These are phyloP conservation scores for Peromyscus californicus DNA, from an alignment of 2,113 vertebrate genomes.

Conservation along the genomic window DNA sequence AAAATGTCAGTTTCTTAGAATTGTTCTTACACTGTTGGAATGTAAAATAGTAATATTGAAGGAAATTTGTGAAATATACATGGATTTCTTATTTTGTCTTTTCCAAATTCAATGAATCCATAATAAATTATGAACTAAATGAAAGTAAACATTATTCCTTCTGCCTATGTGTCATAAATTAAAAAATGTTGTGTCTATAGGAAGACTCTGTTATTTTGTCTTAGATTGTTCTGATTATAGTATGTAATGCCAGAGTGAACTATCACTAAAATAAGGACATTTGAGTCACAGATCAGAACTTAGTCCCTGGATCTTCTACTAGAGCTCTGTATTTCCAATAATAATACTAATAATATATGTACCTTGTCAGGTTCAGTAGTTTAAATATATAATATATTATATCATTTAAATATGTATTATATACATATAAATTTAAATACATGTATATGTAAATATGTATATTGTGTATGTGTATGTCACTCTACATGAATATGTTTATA, in stretches of 20 bases:
- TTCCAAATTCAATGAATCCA: background rate
- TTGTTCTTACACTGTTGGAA: background rate
- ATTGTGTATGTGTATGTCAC: background rate
- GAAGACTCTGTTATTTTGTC: background rate
- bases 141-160: too few relatives aligned
- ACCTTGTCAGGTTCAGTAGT: background rate
- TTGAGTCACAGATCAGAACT: background rate
- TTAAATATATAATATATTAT: background rate
- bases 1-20: background rate
- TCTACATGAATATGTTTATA: background rate
- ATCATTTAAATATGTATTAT: background rate
- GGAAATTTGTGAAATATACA: too few relatives aligned
- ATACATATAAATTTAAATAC: background rate
- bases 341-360: background rate
- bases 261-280: background rate
- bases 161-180: background rate
- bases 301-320: background rate
- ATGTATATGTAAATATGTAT: background rate
- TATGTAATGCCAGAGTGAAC: background rate
- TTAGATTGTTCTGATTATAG: background rate
- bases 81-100: background rate
- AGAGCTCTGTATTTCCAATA: background rate
- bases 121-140: background rate
- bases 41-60: background rate
- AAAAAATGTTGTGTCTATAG: background rate